A percentile compares a stretch with the other conserved stretches of the same genome.
phyloP scores from a whole-genome alignment of 2,888 invertebrate species.

The Apamea epomidion region DNA sequence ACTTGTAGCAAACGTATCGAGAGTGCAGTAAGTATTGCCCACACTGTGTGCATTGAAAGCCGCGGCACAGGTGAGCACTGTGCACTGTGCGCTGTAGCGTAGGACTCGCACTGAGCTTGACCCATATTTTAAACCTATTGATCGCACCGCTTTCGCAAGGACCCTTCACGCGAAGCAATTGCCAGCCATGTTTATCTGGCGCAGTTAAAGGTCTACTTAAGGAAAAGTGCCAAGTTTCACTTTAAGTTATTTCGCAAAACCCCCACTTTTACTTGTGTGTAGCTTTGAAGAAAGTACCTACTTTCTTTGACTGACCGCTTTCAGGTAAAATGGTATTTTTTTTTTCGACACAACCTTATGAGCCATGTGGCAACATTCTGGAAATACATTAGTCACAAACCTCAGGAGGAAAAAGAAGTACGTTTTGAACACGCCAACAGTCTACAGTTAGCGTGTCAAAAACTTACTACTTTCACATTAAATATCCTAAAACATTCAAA shows the following conservation, averaged over 20 bases:
- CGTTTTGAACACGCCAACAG: background rate
- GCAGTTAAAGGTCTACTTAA: conserved; percentile 50
- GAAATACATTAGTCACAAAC: background rate
- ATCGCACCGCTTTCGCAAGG: conserved; percentile 70
- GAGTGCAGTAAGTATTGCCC: conserved; percentile 27
- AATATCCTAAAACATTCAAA: background rate
- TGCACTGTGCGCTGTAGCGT: conserved; percentile 42
- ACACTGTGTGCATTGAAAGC: conserved; percentile 30
- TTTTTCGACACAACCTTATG: background rate
- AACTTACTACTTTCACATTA: conserved; percentile 1
- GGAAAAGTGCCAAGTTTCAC: conserved; percentile 37
- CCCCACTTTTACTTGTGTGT: background rate
- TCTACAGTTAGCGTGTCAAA: background rate
- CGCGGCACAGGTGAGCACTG: conserved; percentile 47
- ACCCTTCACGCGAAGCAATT: conserved; percentile 62
- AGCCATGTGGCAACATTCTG: background rate
- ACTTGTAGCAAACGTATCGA: conserved; percentile 17
- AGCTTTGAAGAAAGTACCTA: conserved; percentile 3
- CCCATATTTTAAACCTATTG: conserved; percentile 83
- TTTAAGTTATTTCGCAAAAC: conserved; percentile 30
- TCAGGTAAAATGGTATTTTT: background rate
- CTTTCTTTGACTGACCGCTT: background rate
- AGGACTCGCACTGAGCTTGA: conserved; percentile 76
- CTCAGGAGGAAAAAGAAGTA: background rate
- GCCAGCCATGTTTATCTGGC: conserved; percentile 57